These are phyloP conservation scores for Mastomys coucha DNA, from an alignment of 2,113 vertebrate species.

Conservation along the genomic window DNA sequence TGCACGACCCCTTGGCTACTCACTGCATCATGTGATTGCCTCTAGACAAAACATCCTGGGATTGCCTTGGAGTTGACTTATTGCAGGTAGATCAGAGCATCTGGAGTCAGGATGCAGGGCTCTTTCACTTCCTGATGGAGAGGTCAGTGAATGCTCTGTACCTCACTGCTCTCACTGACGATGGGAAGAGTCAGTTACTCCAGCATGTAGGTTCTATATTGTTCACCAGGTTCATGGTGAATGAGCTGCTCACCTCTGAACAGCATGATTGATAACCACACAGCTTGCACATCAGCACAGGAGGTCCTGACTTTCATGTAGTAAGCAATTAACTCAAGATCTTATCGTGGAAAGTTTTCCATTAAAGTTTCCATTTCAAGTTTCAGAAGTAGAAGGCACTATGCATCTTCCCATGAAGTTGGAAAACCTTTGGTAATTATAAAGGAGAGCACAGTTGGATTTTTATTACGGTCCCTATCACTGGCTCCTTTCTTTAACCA, in stretches of 20 bases:
- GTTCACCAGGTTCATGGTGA: neutral
- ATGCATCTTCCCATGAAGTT: neutral
- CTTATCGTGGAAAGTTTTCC: neutral
- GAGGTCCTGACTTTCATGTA: neutral
- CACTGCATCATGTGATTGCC: neutral
- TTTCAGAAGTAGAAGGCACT: neutral
- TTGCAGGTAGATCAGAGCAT: neutral
- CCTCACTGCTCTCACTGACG: neutral
- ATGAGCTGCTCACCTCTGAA: neutral
- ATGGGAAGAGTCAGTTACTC: neutral
- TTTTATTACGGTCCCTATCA: neutral
- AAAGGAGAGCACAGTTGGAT: neutral
- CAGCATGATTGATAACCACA: fast-evolving
- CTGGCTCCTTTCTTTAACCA: neutral
- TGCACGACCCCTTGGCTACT: neutral
- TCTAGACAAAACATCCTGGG: neutral
- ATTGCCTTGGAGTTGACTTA: neutral
- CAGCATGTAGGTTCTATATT: neutral
- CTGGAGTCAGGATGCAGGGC: neutral
- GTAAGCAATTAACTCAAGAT: neutral
- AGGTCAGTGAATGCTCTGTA: neutral
- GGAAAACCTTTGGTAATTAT: neutral
- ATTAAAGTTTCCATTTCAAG: neutral
- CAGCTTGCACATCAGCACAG: neutral
- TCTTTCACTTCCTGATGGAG: neutral